A percentile compares a stretch with the other conserved stretches of the same genome.
Conservation (phyloP, 2,888 invertebrate genomes). For the Cremastinae sp. region DNA sequence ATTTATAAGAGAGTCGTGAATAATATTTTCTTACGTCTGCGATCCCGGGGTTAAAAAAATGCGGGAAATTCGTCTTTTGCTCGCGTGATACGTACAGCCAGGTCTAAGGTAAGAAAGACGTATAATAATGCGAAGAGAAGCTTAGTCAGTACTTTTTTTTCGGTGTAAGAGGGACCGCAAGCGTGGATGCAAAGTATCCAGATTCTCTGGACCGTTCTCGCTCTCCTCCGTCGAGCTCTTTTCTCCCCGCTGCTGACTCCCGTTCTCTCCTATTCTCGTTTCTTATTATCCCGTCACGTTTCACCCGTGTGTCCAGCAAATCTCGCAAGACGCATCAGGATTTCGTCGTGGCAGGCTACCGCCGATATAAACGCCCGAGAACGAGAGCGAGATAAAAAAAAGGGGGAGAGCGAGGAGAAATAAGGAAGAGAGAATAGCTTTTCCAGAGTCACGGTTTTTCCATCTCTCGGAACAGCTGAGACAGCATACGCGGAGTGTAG, state of each 20-base stretch:
- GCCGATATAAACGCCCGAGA: constrained; percentile 26
- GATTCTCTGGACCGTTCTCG: constrained; percentile 25
- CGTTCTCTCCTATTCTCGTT: constrained; percentile 34
- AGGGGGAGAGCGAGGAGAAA: constrained; percentile 6
- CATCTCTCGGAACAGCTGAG: constrained; percentile 51
- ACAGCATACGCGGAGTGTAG: constrained; percentile 38
- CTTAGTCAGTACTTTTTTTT: constrained; percentile 9
- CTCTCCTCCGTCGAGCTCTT: constrained; percentile 15
- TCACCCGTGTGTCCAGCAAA: constrained; percentile 68
- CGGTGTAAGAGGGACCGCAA: constrained; percentile 9
- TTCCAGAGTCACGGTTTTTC: constrained; percentile 49
- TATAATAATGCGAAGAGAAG: constrained; percentile 7
- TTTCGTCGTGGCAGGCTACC: constrained; percentile 46
- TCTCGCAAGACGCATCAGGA: constrained; percentile 65
- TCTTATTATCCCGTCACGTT: constrained; percentile 66
- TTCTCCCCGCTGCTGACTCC: constrained; percentile 2
- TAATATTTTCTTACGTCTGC: background rate
- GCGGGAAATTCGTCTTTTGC: background rate
- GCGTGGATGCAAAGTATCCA: constrained; percentile 50
- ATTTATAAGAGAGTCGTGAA: background rate
- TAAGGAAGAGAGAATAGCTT: constrained; percentile 35
- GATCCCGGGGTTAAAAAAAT: background rate
- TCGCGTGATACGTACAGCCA: constrained; percentile 8
- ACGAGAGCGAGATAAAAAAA: constrained; percentile 24
- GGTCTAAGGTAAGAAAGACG: constrained; percentile 1